Percentiles rank a stretch among this genome's conserved stretches.
Conservation (phyloP, 1,140 invertebrate genomes). For the Olivierus martensii region DNA sequence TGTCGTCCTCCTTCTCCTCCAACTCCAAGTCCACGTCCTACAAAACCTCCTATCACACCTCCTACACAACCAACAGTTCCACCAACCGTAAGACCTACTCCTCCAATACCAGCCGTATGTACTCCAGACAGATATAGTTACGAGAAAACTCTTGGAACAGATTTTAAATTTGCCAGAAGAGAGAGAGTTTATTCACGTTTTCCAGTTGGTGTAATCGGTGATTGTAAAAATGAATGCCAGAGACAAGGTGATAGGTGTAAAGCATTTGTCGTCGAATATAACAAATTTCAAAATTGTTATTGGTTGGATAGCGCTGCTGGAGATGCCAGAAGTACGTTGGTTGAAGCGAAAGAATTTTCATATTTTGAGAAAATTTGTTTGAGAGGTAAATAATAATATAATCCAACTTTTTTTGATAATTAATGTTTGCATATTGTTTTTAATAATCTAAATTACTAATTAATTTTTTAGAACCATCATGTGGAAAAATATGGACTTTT, state of each 20-base stretch:
- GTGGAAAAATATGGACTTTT: slow-evolving; percentile 37
- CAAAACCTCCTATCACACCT: not conserved
- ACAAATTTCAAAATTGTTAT: slow-evolving; percentile 31
- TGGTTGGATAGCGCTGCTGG: slow-evolving; percentile 30
- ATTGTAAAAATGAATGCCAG: slow-evolving; percentile 35
- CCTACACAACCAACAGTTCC: slow-evolving; percentile 1
- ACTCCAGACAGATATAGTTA: slow-evolving; percentile 26
- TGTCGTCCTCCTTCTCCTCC: slow-evolving; percentile 18
- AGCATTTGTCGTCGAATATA: slow-evolving; percentile 32
- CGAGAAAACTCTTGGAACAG: slow-evolving; percentile 31
- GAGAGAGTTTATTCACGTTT: slow-evolving; percentile 25
- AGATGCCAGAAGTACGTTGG: slow-evolving; percentile 27
- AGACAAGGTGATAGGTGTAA: slow-evolving; percentile 30
- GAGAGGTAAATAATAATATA: no score
- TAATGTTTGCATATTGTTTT: not conserved
- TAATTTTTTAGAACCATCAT: slow-evolving; percentile 25
- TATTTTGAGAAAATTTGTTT: slow-evolving; percentile 41
- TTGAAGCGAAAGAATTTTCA: slow-evolving; percentile 28
- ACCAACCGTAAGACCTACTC: not conserved
- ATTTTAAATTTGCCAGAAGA: slow-evolving; percentile 20
- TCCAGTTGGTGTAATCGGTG: slow-evolving; percentile 32
- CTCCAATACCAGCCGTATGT: slow-evolving; percentile 8
- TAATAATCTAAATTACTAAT: not conserved
- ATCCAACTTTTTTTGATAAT: no score
- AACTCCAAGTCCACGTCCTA: not conserved